Evolutionary conservation across 2,797 vertebrate species (phyloP).

Genomic region (Poeciliopsis paucimaculata): DNA sequence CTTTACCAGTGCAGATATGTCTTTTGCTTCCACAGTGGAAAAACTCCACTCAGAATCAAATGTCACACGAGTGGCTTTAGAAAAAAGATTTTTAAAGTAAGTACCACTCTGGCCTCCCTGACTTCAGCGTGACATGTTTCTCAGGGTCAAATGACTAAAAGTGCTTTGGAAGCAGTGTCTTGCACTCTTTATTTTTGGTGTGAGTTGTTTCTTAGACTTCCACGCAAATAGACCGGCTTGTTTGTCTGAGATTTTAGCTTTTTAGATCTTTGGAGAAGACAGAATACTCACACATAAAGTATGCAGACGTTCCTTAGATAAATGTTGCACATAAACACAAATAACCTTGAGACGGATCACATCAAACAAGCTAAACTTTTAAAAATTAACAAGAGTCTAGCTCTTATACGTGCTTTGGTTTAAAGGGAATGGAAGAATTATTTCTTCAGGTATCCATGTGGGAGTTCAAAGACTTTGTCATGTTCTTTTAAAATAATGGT

Average conservation of each 20-base stretch:
- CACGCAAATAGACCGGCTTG: background rate
- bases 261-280: background rate
- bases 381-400: background rate
- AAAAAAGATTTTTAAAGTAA: conserved; percentile 31
- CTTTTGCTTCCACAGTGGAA: conserved; percentile 42
- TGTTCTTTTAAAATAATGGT: conserved; percentile 8
- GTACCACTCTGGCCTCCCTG: conserved; percentile 21
- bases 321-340: background rate
- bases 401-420: background rate
- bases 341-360: background rate
- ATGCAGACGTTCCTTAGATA: background rate
- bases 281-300: background rate
- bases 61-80: conserved; percentile 42
- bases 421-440: background rate
- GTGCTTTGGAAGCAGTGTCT: conserved; percentile 28
- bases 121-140: conserved; percentile 8
- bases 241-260: background rate
- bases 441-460: conserved; percentile 17
- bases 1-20: conserved; percentile 56
- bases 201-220: conserved; percentile 9
- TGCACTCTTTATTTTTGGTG: conserved; percentile 3
- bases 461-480: background rate
- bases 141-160: conserved; percentile 19
- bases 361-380: background rate
- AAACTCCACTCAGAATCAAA: conserved; percentile 48